Percentiles rank a stretch among this genome's conserved stretches.
phyloP scores from a whole-genome alignment of 2,888 invertebrate genomes.

The Andrena minutula region DNA sequence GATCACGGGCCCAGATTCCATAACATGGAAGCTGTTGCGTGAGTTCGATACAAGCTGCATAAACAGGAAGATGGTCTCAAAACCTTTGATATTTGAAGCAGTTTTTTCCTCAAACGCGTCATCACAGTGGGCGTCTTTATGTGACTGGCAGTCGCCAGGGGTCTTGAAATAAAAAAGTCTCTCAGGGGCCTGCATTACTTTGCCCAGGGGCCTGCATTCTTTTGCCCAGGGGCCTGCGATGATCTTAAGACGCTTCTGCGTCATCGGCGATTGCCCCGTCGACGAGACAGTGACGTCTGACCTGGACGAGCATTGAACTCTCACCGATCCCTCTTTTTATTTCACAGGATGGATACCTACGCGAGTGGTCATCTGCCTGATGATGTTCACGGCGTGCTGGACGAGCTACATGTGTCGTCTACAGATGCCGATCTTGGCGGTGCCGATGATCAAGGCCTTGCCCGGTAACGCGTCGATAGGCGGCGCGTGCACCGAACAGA shows the following conservation, averaged over 20 bases:
- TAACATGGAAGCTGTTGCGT: conserved; percentile 36
- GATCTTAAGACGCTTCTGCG: too few species aligned
- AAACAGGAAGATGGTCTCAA: background rate
- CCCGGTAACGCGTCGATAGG: conserved; percentile 18
- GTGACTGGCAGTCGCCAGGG: too few species aligned
- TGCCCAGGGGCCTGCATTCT: too few species aligned
- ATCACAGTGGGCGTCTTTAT: too few species aligned
- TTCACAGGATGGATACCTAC: conserved; percentile 85
- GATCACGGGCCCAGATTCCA: background rate
- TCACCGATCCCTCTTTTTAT: background rate
- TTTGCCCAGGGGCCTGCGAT: too few species aligned
- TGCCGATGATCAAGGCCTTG: conserved; percentile 77
- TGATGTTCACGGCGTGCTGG: conserved; percentile 91
- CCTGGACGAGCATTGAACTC: background rate
- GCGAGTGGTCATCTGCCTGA: conserved; percentile 87
- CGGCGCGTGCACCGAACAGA: conserved; percentile 21
- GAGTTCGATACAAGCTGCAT: conserved; percentile 13
- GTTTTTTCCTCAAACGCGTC: background rate
- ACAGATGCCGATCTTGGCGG: conserved; percentile 89
- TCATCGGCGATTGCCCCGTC: background rate
- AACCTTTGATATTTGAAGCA: background rate
- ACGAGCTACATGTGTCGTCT: conserved; percentile 91
- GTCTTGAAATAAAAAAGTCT: too few species aligned
- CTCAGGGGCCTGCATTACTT: too few species aligned
- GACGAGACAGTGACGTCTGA: too few species aligned